phyloP scores from a whole-genome alignment of 2,888 invertebrate genomes.

The Odontocerum albicorne region DNA sequence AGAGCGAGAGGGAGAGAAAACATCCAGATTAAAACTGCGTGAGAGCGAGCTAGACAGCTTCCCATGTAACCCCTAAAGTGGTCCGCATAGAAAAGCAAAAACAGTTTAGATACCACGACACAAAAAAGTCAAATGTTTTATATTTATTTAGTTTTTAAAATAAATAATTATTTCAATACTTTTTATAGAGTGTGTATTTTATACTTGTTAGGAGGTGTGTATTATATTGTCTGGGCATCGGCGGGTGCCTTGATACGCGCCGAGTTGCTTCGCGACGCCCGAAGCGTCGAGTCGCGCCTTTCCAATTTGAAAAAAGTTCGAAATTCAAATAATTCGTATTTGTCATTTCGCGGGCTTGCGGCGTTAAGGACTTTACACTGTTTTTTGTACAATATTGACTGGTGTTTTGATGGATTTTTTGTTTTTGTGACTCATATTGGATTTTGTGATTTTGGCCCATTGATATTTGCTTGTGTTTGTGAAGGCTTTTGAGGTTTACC shows the following conservation, averaged over 20 bases:
- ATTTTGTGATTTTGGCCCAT: conserved; percentile 19
- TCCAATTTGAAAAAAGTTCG: conserved; percentile 1
- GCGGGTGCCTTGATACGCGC: conserved; percentile 19
- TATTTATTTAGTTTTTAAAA: too few species aligned
- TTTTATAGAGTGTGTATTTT: too few species aligned
- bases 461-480: conserved; percentile 28
- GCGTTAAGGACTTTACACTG: neutral
- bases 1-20: conserved; percentile 17
- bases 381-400: neutral
- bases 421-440: conserved; percentile 1
- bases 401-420: conserved; percentile 5
- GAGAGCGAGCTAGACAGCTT: conserved; percentile 22
- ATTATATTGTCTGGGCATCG: too few species aligned
- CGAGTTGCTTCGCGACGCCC: conserved; percentile 29
- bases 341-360: conserved; percentile 10
- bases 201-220: too few species aligned
- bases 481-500: conserved; percentile 21
- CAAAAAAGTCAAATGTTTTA: too few species aligned
- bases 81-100: conserved; percentile 1
- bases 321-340: conserved; percentile 5
- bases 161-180: too few species aligned
- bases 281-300: conserved; percentile 25
- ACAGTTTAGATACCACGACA: too few species aligned
- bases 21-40: conserved; percentile 11
- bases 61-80: conserved; percentile 27